These are phyloP conservation scores for Syrphus vitripennis DNA, from an alignment of 2,888 invertebrate species.

Conservation along the genomic window DNA sequence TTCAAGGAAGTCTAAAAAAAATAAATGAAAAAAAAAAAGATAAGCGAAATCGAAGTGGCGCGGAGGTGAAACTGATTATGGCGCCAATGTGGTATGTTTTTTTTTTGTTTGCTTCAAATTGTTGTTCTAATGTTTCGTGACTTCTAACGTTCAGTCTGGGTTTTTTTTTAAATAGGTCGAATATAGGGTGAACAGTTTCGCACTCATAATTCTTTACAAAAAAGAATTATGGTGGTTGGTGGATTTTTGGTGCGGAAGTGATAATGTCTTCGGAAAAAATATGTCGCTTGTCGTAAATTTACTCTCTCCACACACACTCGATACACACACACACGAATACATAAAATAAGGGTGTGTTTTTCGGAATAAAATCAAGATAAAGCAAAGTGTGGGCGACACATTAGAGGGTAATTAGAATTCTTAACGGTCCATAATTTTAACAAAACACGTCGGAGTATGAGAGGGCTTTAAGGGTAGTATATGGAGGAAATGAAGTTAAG, in stretches of 20 bases:
- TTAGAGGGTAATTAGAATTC: constrained; percentile 61
- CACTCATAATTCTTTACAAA: background rate
- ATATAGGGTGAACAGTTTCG: background rate
- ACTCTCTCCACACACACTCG: constrained; percentile 4
- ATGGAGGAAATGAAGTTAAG: background rate
- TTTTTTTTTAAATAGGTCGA: constrained; percentile 15
- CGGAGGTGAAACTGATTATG: constrained; percentile 55
- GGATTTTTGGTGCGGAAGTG: constrained; percentile 29
- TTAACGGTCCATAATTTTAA: constrained; percentile 50
- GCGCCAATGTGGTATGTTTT: constrained; percentile 11
- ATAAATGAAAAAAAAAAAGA: constrained; percentile 19
- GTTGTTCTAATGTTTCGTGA: constrained; percentile 28
- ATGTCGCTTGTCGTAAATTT: constrained; percentile 41
- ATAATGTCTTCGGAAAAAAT: constrained; percentile 48
- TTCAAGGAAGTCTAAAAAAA: background rate
- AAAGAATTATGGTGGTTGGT: background rate
- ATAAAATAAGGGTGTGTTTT: background rate
- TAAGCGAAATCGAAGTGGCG: constrained; percentile 52
- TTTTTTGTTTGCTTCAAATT: background rate
- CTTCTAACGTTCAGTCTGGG: background rate
- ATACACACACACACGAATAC: too few species aligned
- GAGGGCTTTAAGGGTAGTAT: too few species aligned
- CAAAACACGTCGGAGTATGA: background rate
- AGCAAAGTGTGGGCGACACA: background rate
- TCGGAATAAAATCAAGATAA: constrained; percentile 45